Base-by-base conservation (phyloP, 2,113 vertebrate species). In the Sylvilagus bachmani region DNA sequence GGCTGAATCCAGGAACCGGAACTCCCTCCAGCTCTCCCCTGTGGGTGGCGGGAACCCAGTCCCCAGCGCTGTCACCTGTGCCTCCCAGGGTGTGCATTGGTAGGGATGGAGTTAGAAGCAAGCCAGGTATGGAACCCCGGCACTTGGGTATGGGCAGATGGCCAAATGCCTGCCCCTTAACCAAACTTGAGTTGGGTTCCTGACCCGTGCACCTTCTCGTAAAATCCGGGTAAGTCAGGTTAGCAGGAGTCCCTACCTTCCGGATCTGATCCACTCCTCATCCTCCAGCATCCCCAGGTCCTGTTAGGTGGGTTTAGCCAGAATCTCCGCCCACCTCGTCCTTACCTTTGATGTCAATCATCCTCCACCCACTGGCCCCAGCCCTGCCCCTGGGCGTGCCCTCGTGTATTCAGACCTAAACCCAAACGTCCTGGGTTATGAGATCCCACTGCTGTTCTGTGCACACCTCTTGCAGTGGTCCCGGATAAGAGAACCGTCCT, bases 361-460 rank as follows among this genome's bases (percentile, higher is more conserved):
- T 33, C 79, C 55, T 10, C 67, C 49, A 51, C 12, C 33, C 19
- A 4, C 38, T 21, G 9, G 12, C 16, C 51, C 21, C 3, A 5
- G 19, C 36, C 83, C 38, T n/a, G 38, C 31, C 21, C 36, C 61
- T 69, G 13, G 17, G 7, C 89, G 14, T 49, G 51, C n/a, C 67
- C 16, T 0, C 5, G 17, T 10, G 1, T 61, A 14, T 16, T 33
- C 12, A 2, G 58, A 24, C 24, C 10, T 27, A 9, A 67, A 8
- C 36, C 24, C 21, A n/a, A 3, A 7, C 44, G 19, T 58, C 38
- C 25, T 22, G 6, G 25, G 14, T 33, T 10, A 10, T n/a, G 5
- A 22, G n/a, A 29, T 33, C 27, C 53, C 38, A 38, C 11, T 2
- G 10, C 33, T 3, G 6, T 13, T 13, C 49, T n/a, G 2, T 64